phyloP scores from a whole-genome alignment of 2,888 invertebrate species.

The Drosophila prolongata region DNA sequence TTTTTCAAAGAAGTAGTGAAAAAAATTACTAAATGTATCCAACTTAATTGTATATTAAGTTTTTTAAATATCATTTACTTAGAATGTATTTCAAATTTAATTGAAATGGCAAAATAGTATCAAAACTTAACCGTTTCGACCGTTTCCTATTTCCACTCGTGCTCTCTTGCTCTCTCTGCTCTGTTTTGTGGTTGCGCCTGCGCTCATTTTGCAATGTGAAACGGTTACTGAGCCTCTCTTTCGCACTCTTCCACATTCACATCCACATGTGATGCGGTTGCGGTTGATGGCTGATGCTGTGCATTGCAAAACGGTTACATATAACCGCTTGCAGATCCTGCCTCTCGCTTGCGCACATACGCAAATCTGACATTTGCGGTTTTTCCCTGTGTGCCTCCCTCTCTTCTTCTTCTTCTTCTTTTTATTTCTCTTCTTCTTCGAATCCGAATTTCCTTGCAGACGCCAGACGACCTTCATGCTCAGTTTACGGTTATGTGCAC shows the following conservation, averaged over 20 bases:
- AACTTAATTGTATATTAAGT: no score
- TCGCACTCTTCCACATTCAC: constrained; percentile 13
- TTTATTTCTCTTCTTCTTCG: constrained; percentile 23
- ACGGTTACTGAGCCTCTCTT: constrained; percentile 10
- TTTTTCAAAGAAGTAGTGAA: no score
- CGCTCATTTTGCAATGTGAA: constrained; percentile 25
- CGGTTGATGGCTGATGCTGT: constrained; percentile 32
- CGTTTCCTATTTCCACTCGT: background rate
- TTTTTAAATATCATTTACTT: no score
- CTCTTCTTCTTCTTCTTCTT: constrained; percentile 21
- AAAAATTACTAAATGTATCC: no score
- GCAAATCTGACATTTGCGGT: constrained; percentile 37
- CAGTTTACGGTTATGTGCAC: constrained; percentile 68
- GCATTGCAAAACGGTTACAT: constrained; percentile 69
- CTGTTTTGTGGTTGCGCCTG: constrained; percentile 4
- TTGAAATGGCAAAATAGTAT: background rate
- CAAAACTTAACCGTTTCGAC: background rate
- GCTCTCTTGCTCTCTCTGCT: constrained; percentile 1
- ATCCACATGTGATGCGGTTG: constrained; percentile 21
- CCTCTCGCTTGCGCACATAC: constrained; percentile 10
- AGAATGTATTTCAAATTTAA: no score
- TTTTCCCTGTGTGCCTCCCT: constrained; percentile 14
- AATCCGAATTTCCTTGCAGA: constrained; percentile 42
- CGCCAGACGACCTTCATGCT: constrained; percentile 75
- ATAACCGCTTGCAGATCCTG: constrained; percentile 46